Evolutionary conservation across 2,888 invertebrate genomes (phyloP), one percentile per base, ranked within the genome.

Genomic region (Hermaeophaga mercurialis): DNA sequence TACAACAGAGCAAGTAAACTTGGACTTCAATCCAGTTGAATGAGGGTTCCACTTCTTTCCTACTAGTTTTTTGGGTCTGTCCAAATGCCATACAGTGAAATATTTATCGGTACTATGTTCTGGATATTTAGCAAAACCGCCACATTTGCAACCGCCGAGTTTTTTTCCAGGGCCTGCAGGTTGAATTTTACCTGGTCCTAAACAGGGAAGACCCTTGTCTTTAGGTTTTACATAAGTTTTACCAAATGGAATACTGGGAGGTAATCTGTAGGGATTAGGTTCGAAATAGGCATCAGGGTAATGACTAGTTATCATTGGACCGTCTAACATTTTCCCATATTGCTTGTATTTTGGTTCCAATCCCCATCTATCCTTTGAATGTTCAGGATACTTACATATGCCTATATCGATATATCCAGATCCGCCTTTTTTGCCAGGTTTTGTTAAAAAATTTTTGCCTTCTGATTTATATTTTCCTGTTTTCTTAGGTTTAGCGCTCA

Each of bases 371-470:
- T 73, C 71, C 3, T 62, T 54, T 31, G 61, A 62, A 55, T 77
- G 73, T 54, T 64, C 63, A 0, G 82, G 80, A 68, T 80, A 84
- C 60, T 78, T 79, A 53, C 73, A 79, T 1, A 84, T 58, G 34
- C 79, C 75, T 50, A 82, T 80, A 62, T 83, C 71, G 1, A 71
- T 68, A 67, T 82, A 83, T 19, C 83, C 83, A 14, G 78, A 78
- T 1, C 82, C 82, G 6, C 83, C 83, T 44, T 78, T 74, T 66
- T 78, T 80, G 1, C 70, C 75, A 15, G 78, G 78, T 59, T 66
- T 75, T 0, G 77, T 73, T 6, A 74, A 12, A 9, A 75, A 69
- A 62, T 66, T 64, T 48, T 53, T 33, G 9, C 38, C 56, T 60
- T 65, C 63, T n/a, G 36, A 46, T 52, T 54, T 62, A 41, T 52